These are phyloP conservation scores for Tetraodon nigroviridis DNA, from an alignment of 2,113 vertebrate species.

Conservation along the genomic window DNA sequence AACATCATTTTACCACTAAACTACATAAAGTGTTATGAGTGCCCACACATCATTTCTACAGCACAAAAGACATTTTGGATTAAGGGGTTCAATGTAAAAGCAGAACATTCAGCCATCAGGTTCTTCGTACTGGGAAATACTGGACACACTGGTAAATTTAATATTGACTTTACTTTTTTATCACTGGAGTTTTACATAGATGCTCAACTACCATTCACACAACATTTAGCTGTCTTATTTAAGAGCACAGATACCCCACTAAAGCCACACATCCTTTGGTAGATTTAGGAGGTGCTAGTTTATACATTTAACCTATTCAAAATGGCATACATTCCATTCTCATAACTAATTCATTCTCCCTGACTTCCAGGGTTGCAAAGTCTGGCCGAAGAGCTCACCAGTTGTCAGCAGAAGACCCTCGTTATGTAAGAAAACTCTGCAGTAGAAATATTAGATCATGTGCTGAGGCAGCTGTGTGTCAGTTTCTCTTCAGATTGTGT, in stretches of 20 bases:
- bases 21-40: too few relatives aligned
- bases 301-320: background rate
- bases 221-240: background rate
- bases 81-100: too few relatives aligned
- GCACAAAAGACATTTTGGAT: too few relatives aligned
- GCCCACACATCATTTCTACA: too few relatives aligned
- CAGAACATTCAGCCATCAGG: too few relatives aligned
- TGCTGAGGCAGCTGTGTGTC: background rate
- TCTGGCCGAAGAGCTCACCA: constrained; percentile 84
- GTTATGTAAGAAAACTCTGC: constrained; percentile 67
- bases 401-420: constrained; percentile 68
- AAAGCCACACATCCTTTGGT: background rate
- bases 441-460: constrained; percentile 74
- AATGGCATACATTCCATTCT: constrained; percentile 1
- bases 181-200: too few relatives aligned
- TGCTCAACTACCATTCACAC: too few relatives aligned
- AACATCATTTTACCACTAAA: too few relatives aligned
- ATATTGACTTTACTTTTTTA: too few relatives aligned
- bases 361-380: constrained; percentile 75
- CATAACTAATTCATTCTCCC: background rate
- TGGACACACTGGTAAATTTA: too few relatives aligned
- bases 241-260: background rate
- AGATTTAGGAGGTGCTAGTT: background rate
- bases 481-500: constrained; percentile 9
- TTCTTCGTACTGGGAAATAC: too few relatives aligned